Conservation (phyloP, 1,140 invertebrate species). For the Ctenoplectra terminalis region DNA sequence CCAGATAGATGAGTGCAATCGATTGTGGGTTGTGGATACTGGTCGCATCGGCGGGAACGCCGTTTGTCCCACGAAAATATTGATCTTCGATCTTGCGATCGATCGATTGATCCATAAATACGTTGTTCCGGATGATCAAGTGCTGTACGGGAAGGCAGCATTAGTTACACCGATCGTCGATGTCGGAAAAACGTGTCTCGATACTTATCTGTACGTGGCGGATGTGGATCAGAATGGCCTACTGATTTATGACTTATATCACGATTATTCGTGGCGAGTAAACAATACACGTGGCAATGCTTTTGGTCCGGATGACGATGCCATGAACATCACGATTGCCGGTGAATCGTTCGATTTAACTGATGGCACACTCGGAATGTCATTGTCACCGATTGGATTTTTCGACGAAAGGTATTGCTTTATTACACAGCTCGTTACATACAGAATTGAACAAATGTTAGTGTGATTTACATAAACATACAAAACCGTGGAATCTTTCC, state of each 20-base stretch:
- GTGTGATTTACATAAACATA: too few relatives aligned
- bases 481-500: too few relatives aligned
- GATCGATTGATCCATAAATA: constrained; percentile 84
- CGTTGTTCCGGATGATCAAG: constrained; percentile 75
- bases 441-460: too few relatives aligned
- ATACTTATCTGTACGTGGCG: constrained; percentile 80
- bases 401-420: constrained; percentile 74
- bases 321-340: constrained; percentile 78
- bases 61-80: constrained; percentile 83
- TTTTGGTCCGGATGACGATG: constrained; percentile 78
- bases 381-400: constrained; percentile 78
- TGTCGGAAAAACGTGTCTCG: constrained; percentile 77
- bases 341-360: constrained; percentile 78
- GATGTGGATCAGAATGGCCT: constrained; percentile 80
- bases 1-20: constrained; percentile 85
- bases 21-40: constrained; percentile 85
- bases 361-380: constrained; percentile 80
- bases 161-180: constrained; percentile 80
- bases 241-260: constrained; percentile 76
- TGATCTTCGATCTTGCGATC: constrained; percentile 84
- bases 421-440: not conserved
- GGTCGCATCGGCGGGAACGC: constrained; percentile 80
- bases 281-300: constrained; percentile 79
- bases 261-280: constrained; percentile 79
- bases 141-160: constrained; percentile 72